A percentile compares a stretch with the other conserved stretches of the same genome.
phyloP scores from a whole-genome alignment of 1,140 invertebrate genomes.

The Brachionus paranguensis region DNA sequence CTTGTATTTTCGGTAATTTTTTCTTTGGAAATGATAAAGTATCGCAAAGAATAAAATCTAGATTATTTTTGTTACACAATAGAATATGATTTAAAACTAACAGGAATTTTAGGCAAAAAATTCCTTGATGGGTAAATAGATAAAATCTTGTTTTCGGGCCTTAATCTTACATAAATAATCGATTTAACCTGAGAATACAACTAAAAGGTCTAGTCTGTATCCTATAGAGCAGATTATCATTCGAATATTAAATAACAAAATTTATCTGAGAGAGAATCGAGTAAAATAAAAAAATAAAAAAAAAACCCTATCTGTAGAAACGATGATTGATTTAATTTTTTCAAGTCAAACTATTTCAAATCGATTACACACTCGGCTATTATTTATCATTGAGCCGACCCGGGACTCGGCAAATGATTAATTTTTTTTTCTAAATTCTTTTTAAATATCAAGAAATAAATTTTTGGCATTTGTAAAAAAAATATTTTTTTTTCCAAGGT shows the following conservation, averaged over 20 bases:
- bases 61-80: too few species aligned
- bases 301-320: background rate
- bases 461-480: background rate
- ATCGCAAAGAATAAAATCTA: too few species aligned
- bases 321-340: background rate
- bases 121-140: background rate
- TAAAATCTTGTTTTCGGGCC: background rate
- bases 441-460: background rate
- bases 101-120: background rate
- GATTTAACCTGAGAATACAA: background rate
- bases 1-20: too few species aligned
- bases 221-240: background rate
- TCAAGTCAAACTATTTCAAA: background rate
- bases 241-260: background rate
- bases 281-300: too few species aligned
- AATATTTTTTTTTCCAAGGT: background rate
- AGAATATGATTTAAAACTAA: background rate
- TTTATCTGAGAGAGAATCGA: background rate
- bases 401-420: background rate
- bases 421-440: background rate
- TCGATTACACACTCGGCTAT: background rate
- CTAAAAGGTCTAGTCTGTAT: background rate
- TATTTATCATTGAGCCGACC: background rate
- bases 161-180: background rate
- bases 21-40: too few species aligned